phyloP scores from a whole-genome alignment of 2,797 vertebrate species.

The Rhincodon typus region DNA sequence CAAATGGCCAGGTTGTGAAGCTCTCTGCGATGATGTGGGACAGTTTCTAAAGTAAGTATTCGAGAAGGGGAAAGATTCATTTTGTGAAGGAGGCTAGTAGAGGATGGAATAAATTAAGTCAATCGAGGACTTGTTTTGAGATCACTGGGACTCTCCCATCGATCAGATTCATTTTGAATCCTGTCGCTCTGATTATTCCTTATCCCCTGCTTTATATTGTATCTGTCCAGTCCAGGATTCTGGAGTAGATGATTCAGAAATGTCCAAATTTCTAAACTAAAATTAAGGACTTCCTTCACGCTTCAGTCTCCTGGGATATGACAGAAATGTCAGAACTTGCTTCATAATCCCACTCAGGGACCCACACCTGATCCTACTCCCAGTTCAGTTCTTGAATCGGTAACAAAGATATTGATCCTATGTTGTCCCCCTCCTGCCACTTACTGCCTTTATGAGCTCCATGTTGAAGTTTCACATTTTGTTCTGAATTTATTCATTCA shows the following conservation, averaged over 20 bases:
- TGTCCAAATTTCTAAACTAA: neutral
- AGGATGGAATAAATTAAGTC: neutral
- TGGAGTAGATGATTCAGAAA: neutral
- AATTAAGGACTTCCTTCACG: neutral
- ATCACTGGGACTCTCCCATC: neutral
- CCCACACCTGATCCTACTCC: neutral
- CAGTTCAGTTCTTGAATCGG: neutral
- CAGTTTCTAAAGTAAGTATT: constrained; percentile 94
- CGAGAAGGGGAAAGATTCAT: neutral
- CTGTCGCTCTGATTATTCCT: neutral
- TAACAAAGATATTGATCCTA: neutral
- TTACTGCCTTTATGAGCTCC: neutral
- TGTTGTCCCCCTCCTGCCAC: neutral
- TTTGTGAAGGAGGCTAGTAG: neutral
- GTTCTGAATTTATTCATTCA: neutral
- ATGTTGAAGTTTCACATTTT: neutral
- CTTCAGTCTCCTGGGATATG: neutral
- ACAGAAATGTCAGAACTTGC: no score
- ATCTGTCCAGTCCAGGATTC: neutral
- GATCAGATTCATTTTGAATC: neutral
- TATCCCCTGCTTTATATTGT: neutral
- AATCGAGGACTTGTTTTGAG: neutral
- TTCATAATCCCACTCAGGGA: neutral
- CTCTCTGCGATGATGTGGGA: constrained; percentile 94
- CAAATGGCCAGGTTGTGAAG: constrained; percentile 98